Conservation (phyloP, 2,797 vertebrate species). For the Propithecus perrieri region DNA sequence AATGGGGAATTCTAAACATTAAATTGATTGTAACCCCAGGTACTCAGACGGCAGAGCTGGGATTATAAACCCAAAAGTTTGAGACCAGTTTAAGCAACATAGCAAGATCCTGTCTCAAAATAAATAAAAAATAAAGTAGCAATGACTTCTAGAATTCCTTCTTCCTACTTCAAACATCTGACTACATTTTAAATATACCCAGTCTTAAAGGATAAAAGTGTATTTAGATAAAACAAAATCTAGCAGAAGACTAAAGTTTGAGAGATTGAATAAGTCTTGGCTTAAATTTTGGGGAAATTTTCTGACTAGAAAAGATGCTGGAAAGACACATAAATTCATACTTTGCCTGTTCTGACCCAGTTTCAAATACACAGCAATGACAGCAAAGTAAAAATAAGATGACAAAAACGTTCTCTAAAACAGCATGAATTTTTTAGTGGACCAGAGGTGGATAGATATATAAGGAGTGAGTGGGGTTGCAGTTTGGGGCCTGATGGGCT, state of each 20-base stretch:
- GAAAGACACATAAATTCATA: not conserved
- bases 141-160: not conserved
- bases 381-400: not conserved
- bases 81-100: not conserved
- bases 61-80: no score
- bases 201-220: not conserved
- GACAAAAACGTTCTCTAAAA: constrained; percentile 15
- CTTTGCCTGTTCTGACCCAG: not conserved
- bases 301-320: not conserved
- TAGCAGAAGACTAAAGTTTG: not conserved
- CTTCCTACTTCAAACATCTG: not conserved
- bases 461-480: not conserved
- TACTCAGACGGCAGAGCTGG: no score
- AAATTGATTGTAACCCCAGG: not conserved
- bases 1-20: not conserved
- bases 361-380: not conserved
- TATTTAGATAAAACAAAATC: constrained; percentile 11
- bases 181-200: not conserved
- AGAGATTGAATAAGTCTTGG: not conserved
- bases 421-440: not conserved
- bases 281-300: not conserved
- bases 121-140: not conserved
- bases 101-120: not conserved
- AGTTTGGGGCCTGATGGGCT: not conserved
- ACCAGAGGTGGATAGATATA: not conserved